phyloP scores from a whole-genome alignment of 2,888 invertebrate species.

The Miltochrista miniata region DNA sequence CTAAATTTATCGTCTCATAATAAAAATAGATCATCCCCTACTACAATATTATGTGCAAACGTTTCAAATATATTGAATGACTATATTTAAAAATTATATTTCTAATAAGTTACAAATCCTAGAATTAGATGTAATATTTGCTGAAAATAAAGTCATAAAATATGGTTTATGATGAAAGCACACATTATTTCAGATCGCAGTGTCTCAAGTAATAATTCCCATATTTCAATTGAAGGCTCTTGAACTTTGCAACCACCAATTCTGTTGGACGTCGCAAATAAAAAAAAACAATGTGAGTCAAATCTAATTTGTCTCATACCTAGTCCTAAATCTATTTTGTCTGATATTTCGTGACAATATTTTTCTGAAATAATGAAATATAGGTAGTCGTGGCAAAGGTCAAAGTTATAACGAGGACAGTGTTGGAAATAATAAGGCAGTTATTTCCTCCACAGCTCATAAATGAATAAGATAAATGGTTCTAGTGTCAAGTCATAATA shows the following conservation, averaged over 20 bases:
- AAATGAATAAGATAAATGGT: not conserved
- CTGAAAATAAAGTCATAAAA: not conserved
- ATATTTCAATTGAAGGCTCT: conserved; percentile 2
- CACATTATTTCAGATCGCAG: conserved; percentile 5
- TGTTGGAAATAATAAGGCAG: conserved; percentile 23
- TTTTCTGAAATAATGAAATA: conserved; percentile 27
- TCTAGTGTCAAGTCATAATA: not conserved
- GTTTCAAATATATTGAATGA: not conserved
- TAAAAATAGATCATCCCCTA: too few relatives aligned
- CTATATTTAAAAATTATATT: not conserved
- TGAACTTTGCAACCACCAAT: conserved; percentile 15
- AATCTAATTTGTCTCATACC: conserved; percentile 17
- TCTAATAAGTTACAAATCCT: too few relatives aligned
- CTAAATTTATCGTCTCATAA: too few relatives aligned
- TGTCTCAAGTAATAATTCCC: conserved; percentile 3
- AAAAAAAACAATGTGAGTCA: too few relatives aligned
- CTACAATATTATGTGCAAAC: not conserved
- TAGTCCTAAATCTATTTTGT: conserved; percentile 16
- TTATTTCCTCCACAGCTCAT: conserved; percentile 3
- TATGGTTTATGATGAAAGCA: conserved; percentile 1
- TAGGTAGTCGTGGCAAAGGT: conserved; percentile 27
- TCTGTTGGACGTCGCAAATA: not conserved
- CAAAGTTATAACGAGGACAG: conserved; percentile 32
- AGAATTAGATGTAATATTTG: not conserved
- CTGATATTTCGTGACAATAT: conserved; percentile 17